Conservation (phyloP, 2,113 vertebrate species). For the Perca schrenkii region DNA sequence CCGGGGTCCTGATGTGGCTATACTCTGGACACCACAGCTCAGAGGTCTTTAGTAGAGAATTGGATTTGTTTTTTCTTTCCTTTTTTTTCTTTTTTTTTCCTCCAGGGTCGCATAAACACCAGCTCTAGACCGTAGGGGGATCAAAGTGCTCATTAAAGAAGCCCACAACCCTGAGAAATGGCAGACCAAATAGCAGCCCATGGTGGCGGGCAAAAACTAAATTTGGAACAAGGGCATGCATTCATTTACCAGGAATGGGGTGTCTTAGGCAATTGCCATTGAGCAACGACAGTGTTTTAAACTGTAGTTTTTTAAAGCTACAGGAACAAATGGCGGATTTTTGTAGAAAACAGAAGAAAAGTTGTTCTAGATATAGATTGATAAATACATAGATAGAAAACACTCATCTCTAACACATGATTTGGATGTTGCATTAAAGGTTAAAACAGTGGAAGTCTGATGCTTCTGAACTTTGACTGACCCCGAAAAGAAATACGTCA, state of each 20-base stretch:
- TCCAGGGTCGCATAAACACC: slow-evolving; percentile 78
- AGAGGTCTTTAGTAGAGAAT: slow-evolving; percentile 57
- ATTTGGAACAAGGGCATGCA: slow-evolving; percentile 82
- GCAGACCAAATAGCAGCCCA: slow-evolving; percentile 80
- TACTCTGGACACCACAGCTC: slow-evolving; percentile 54
- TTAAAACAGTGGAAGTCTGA: background rate
- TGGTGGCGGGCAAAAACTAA: slow-evolving; percentile 80
- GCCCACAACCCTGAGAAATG: slow-evolving; percentile 83
- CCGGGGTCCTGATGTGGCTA: slow-evolving; percentile 47
- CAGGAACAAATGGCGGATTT: slow-evolving; percentile 32
- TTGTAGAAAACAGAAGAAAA: slow-evolving; percentile 13
- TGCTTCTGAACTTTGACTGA: background rate
- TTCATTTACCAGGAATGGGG: slow-evolving; percentile 81
- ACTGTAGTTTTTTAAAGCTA: slow-evolving; percentile 53
- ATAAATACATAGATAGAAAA: slow-evolving; percentile 33
- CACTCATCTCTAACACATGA: background rate
- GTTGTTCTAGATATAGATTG: background rate
- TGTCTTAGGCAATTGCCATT: slow-evolving; percentile 80
- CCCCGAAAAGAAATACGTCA: background rate
- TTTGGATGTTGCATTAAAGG: background rate
- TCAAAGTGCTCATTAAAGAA: slow-evolving; percentile 84
- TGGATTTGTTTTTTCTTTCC: slow-evolving; percentile 33
- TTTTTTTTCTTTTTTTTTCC: slow-evolving; percentile 51
- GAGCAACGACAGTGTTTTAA: slow-evolving; percentile 68
- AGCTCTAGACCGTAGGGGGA: slow-evolving; percentile 81